These are phyloP conservation scores for Cephus runcator DNA, from an alignment of 2,888 invertebrate genomes.

Conservation along the genomic window DNA sequence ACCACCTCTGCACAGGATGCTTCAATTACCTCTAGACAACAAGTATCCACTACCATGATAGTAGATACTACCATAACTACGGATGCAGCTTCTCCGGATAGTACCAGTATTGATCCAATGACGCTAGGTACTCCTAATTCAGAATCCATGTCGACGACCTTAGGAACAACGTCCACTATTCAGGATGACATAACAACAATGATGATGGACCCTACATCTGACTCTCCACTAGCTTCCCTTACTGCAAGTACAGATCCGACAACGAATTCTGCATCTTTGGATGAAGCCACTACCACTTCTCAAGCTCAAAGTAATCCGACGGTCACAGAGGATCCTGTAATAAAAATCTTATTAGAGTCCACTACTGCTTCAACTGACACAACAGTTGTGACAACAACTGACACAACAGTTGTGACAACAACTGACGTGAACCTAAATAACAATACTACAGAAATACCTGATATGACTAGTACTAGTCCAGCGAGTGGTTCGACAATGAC, in stretches of 20 bases:
- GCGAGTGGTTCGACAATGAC: slow-evolving; percentile 54
- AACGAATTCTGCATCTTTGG: slow-evolving; percentile 10
- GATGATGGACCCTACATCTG: slow-evolving; percentile 6
- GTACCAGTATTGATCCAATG: not conserved
- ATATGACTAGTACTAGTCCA: slow-evolving; percentile 38
- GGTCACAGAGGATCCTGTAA: slow-evolving; percentile 23
- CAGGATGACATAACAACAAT: not conserved
- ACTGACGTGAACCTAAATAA: slow-evolving; percentile 38
- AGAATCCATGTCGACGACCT: not conserved
- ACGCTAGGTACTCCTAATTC: not conserved
- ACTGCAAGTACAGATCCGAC: slow-evolving; percentile 8
- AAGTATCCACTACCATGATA: not conserved
- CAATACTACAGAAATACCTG: slow-evolving; percentile 26
- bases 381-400: slow-evolving; percentile 26
- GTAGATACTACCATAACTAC: slow-evolving; percentile 20
- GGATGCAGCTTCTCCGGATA: slow-evolving; percentile 4
- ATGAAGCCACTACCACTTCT: slow-evolving; percentile 40
- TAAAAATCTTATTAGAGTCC: not conserved
- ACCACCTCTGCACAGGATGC: not conserved
- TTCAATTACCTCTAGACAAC: not conserved
- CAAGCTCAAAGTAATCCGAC: slow-evolving; percentile 9
- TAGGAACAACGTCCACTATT: not conserved
- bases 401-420: slow-evolving; percentile 24
- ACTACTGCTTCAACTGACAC: slow-evolving; percentile 13
- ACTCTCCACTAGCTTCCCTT: not conserved